A percentile compares a stretch with the other conserved stretches of the same genome.
phyloP scores from a whole-genome alignment of 2,888 invertebrate genomes.

The Sthenelais limicola region DNA sequence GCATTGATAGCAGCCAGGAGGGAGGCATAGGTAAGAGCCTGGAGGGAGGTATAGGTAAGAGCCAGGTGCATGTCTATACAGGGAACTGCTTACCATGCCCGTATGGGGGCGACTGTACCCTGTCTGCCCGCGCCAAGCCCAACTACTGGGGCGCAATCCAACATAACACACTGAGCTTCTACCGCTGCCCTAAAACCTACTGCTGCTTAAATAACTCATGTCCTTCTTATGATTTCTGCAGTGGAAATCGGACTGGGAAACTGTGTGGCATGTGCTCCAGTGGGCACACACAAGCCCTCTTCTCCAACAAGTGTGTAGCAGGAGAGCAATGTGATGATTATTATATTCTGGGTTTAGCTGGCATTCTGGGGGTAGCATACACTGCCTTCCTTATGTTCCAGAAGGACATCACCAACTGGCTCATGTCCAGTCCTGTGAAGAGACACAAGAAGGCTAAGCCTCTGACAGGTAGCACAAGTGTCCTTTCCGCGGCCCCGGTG shows the following conservation, averaged over 20 bases:
- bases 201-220: constrained; percentile 12
- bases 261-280: constrained; percentile 8
- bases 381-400: constrained; percentile 28
- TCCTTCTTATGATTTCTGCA: background rate
- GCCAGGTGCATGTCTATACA: background rate
- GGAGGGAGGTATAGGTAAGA: background rate
- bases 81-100: constrained; percentile 28
- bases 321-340: background rate
- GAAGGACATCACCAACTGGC: constrained; percentile 13
- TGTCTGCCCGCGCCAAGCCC: background rate
- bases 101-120: constrained; percentile 17
- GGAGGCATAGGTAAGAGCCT: background rate
- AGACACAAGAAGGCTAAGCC: too few species aligned
- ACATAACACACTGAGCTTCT: background rate
- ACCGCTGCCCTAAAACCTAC: constrained; percentile 15
- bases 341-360: background rate
- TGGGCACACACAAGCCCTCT: constrained; percentile 20
- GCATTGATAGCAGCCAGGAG: background rate
- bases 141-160: constrained; percentile 25
- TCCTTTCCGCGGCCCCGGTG: too few species aligned
- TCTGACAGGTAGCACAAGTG: too few species aligned
- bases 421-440: constrained; percentile 8
- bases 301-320: constrained; percentile 13
- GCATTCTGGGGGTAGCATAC: background rate
- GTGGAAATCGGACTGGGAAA: background rate